Percentiles rank a stretch among this genome's conserved stretches.
phyloP scores from a whole-genome alignment of 64 coral and sea anemone species.

The Montipora capricornis region DNA sequence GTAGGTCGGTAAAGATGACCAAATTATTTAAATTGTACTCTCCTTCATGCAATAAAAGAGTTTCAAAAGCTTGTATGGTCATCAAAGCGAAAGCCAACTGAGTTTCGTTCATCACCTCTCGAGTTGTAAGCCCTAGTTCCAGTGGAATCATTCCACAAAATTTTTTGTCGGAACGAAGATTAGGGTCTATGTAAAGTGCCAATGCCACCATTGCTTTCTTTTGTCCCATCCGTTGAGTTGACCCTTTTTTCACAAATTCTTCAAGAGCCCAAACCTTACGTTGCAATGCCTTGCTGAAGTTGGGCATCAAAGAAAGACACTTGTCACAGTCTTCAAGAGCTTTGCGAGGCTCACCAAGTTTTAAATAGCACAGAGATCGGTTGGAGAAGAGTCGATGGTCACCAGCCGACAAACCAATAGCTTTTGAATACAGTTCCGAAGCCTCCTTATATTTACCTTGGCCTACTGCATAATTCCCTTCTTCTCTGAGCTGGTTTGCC shows the following conservation, averaged over 20 bases:
- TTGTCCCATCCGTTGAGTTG: neutral
- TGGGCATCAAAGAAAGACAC: constrained; percentile 60
- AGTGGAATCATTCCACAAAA: constrained; percentile 52
- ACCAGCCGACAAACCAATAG: constrained; percentile 18
- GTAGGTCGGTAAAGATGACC: neutral
- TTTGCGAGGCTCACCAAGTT: constrained; percentile 27
- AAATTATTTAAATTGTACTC: constrained; percentile 26
- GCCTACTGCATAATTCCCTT: constrained; percentile 71
- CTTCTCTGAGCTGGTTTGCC: constrained; percentile 55
- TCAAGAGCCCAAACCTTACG: constrained; percentile 79
- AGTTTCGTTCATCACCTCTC: constrained; percentile 19
- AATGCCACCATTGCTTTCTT: constrained; percentile 28
- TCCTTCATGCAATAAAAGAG: constrained; percentile 67
- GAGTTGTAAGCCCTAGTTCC: neutral
- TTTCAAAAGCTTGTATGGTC: neutral
- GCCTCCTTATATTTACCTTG: constrained; percentile 44
- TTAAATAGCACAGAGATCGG: constrained; percentile 76
- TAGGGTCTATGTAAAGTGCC: constrained; percentile 43
- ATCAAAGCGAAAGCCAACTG: constrained; percentile 42
- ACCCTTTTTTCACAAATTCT: constrained; percentile 18
- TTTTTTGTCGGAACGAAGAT: neutral
- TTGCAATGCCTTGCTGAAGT: constrained; percentile 65
- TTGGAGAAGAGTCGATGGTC: constrained; percentile 74
- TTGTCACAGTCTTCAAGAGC: constrained; percentile 84
- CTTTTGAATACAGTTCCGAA: constrained; percentile 44